Evolutionary conservation across 2,797 vertebrate species (phyloP), one percentile per base, ranked within the genome.

Genomic region (Harpagifer antarcticus): DNA sequence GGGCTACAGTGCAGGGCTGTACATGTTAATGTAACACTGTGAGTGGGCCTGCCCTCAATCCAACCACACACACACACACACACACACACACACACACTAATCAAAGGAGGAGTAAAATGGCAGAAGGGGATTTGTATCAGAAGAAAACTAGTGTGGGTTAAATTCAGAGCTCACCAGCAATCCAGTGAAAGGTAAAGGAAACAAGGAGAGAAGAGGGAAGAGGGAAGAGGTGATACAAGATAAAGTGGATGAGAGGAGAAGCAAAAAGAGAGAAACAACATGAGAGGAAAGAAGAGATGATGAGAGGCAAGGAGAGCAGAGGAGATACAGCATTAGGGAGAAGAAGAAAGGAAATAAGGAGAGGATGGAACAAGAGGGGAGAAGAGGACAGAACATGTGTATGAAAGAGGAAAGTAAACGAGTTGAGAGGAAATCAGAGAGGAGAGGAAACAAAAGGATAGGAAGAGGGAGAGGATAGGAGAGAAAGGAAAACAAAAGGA

Each of bases 51-150:
- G 68, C 70, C 74, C 54, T 61, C 63, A 10, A 31, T 50, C 48
- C 58, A 40, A 54, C 43, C 44, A 67, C 68, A 57, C 67, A 82
- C 76, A 82, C 76, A 81, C 82, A 87, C 73, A n/a, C 44, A 67
- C 68, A 57, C 67, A 82, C 44, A 67, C 68, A 57, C 67, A 82
- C 76, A 82, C 76, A 81, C 82, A 87, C 73, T 78, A 74, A 87
- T 76, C 68, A 76, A 74, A 72, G 70, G 42, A 57, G 7, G 45
- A 73, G 40, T 83, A 86, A 90, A 89, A 78, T 61, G 66, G 68
- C 73, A 42, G 69, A 79, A 82, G 74, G 64, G 50, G 61, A 59
- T 68, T 87, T 84, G 85, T 86, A 85, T 61, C 33, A 78, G 42
- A 49, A 9, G 67, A 69, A 77, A 78, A 72, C 50, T 62, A 79